A percentile compares a stretch with the other conserved stretches of the same genome.
Conservation (phyloP, 1,140 invertebrate species). For the Rhynchophorus ferrugineus region DNA sequence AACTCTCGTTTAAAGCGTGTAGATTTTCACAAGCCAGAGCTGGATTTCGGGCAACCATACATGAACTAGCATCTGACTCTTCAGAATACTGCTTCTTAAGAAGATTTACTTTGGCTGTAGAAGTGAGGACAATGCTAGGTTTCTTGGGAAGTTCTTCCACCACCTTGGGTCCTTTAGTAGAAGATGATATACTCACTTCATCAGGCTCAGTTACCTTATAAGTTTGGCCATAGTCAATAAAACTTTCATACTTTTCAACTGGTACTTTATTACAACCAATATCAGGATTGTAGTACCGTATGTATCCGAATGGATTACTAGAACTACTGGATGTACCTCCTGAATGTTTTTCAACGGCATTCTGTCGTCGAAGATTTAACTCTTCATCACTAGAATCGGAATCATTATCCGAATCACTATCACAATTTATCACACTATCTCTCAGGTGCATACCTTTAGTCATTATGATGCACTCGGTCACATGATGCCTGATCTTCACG, state of each 20-base stretch:
- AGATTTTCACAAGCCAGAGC: slow-evolving; percentile 59
- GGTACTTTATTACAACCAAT: slow-evolving; percentile 30
- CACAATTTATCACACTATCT: slow-evolving; percentile 46
- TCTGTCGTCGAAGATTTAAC: slow-evolving; percentile 45
- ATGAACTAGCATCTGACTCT: slow-evolving; percentile 52
- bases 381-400: slow-evolving; percentile 39
- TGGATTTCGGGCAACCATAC: slow-evolving; percentile 41
- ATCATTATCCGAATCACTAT: slow-evolving; percentile 38
- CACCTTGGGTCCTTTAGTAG: slow-evolving; percentile 10
- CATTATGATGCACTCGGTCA: slow-evolving; percentile 47
- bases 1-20: slow-evolving; percentile 51
- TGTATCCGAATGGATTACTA: slow-evolving; percentile 53
- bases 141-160: slow-evolving; percentile 26
- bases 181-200: slow-evolving; percentile 1
- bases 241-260: slow-evolving; percentile 40
- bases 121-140: slow-evolving; percentile 40
- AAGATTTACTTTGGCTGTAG: slow-evolving; percentile 43
- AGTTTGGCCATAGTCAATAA: slow-evolving; percentile 42
- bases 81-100: slow-evolving; percentile 46
- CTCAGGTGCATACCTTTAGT: slow-evolving; percentile 46
- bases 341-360: slow-evolving; percentile 47
- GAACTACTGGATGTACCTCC: slow-evolving; percentile 34
- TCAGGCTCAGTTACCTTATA: slow-evolving; percentile 1
- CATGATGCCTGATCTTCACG: slow-evolving; percentile 48
- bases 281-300: slow-evolving; percentile 52